Conservation (phyloP, 1,140 invertebrate species). For the Ridgeia piscesae region DNA sequence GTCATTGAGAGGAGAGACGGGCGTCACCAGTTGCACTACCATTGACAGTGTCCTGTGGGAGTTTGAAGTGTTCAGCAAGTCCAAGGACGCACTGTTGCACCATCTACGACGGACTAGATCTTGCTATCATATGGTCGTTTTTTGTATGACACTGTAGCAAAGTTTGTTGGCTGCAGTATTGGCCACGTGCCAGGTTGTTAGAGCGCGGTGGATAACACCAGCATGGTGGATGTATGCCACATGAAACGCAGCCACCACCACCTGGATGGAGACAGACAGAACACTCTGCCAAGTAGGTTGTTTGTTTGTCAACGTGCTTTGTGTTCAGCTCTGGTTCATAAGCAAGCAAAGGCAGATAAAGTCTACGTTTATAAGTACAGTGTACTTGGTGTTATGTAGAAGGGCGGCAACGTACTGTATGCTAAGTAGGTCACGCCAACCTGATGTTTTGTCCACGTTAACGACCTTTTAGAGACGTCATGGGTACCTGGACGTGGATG, state of each 20-base stretch:
- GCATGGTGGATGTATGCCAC: not conserved
- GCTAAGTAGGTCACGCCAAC: not conserved
- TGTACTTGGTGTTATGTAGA: no score
- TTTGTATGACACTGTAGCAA: not conserved
- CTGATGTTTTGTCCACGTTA: not conserved
- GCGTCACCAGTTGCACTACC: not conserved
- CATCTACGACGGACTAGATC: not conserved
- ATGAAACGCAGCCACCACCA: not conserved
- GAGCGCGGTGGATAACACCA: not conserved
- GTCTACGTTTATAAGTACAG: no score
- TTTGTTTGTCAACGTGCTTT: not conserved
- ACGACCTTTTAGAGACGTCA: not conserved
- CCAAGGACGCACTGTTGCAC: not conserved
- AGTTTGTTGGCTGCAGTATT: not conserved
- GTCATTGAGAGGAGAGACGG: not conserved
- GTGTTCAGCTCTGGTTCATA: not conserved
- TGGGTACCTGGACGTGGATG: not conserved
- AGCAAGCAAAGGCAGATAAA: not conserved
- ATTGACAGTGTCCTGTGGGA: not conserved
- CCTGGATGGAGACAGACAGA: not conserved
- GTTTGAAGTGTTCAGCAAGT: not conserved
- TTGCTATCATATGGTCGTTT: not conserved
- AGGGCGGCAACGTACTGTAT: not conserved
- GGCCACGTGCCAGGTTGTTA: not conserved
- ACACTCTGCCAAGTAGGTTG: not conserved